Evolutionary conservation across 2,797 vertebrate genomes (phyloP), one percentile per base, ranked within the genome.

Genomic region (Ceyx erithaca): DNA sequence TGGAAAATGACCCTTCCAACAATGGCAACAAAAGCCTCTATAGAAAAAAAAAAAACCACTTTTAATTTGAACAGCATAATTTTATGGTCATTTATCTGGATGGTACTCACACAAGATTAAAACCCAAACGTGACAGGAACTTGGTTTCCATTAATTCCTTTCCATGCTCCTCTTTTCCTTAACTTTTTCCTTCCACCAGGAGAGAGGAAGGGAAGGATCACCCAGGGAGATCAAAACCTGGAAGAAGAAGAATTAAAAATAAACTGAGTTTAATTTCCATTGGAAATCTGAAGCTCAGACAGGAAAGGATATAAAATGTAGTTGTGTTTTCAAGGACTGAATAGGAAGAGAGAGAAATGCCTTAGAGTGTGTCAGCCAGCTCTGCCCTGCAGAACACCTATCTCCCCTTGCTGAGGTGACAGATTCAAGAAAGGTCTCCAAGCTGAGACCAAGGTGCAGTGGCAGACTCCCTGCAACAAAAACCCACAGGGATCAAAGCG

Each of bases 351-450:
- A 51, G 5, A 54, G 4, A 87, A 82, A 85, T 0, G 2, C 37
- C 51, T 41, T 15, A 4, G n/a, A 10, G 25, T 6, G 1, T 20
- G 19, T n/a, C 68, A 85, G 61, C n/a, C 41, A 72, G 26, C 30
- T 31, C 21, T 7, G 4, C 28, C 30, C 49, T 10, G 3, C 0
- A 0, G 14, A 64, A 49, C 20, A 49, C 14, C 1, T 5, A 0
- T 10, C 23, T 55, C 67, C 12, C 40, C 61, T 23, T 61, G 62
- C 67, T 31, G 33, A 63, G 40, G 17, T 20, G 26, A 45, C 46
- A 76, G 21, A 55, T 20, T 22, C 0, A 0, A 70, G 49, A n/a
- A 73, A 67, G 12, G 3, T 10, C n/a, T 46, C 30, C 13, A 2
- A 26, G 46, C 9, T 55, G 61, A 73, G 57, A 70, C 30, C 28